A percentile compares a stretch with the other conserved stretches of the same genome.
These are phyloP conservation scores for Dasypolia templi DNA, from an alignment of 2,888 invertebrate species.

Conservation along the genomic window DNA sequence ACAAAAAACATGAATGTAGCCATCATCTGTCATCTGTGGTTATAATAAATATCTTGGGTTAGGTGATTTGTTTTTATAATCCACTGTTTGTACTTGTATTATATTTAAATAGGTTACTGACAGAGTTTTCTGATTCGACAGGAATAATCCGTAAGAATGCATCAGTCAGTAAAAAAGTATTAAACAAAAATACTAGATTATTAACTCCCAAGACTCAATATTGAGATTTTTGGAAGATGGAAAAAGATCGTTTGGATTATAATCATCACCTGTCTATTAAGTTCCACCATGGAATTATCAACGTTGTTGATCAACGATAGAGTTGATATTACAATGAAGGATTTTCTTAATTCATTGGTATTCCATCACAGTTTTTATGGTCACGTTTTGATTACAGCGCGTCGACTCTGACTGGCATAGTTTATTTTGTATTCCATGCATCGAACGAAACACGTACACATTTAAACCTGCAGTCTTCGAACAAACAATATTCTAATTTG, in stretches of 20 bases:
- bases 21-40: too few relatives aligned
- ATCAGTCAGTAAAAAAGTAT: too few relatives aligned
- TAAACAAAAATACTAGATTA: conserved; percentile 32
- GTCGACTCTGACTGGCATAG: conserved; percentile 59
- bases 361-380: conserved; percentile 77
- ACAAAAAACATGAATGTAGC: too few relatives aligned
- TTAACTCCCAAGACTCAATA: conserved; percentile 25
- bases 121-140: too few relatives aligned
- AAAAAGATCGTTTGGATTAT: conserved; percentile 52
- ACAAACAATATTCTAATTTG: conserved; percentile 40
- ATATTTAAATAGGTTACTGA: too few relatives aligned
- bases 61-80: too few relatives aligned
- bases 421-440: conserved; percentile 78
- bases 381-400: conserved; percentile 73
- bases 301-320: background rate
- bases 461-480: conserved; percentile 54
- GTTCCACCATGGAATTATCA: conserved; percentile 6
- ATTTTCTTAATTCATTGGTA: conserved; percentile 70
- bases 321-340: conserved; percentile 25
- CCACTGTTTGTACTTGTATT: too few relatives aligned
- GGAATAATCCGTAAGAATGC: too few relatives aligned
- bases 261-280: conserved; percentile 44
- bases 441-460: conserved; percentile 71
- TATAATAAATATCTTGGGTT: too few relatives aligned
- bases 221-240: conserved; percentile 41